These are phyloP conservation scores for Spizella passerina DNA, from an alignment of 2,797 vertebrate genomes.

Conservation along the genomic window DNA sequence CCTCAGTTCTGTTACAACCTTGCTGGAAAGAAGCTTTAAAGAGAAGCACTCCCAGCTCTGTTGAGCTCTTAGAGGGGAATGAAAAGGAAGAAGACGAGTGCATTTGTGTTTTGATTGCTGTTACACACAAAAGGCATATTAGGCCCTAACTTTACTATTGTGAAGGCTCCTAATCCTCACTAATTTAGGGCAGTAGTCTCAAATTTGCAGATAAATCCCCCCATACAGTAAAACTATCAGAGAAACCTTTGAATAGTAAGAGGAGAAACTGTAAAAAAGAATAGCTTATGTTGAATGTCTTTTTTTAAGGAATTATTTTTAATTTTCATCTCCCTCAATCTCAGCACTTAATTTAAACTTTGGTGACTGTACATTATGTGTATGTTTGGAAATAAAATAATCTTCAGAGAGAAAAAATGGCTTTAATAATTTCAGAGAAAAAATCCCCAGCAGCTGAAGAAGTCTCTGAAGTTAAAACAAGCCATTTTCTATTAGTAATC, in stretches of 20 bases:
- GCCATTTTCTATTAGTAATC: background rate
- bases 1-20: background rate
- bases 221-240: background rate
- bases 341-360: background rate
- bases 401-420: background rate
- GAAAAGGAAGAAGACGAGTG: background rate
- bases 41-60: background rate
- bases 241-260: background rate
- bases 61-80: background rate
- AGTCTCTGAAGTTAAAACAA: background rate
- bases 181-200: background rate
- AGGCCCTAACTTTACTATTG: background rate
- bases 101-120: background rate
- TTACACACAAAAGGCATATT: background rate
- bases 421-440: background rate
- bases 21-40: conserved; percentile 25
- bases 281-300: background rate
- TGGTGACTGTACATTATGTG: background rate
- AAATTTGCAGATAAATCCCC: background rate
- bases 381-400: background rate
- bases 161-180: background rate
- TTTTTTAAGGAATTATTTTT: background rate
- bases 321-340: background rate
- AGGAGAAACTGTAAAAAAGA: background rate
- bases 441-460: background rate